Evolutionary conservation across 2,113 vertebrate genomes (phyloP), one percentile per base, ranked within the genome.

Genomic region (Pagrus major): DNA sequence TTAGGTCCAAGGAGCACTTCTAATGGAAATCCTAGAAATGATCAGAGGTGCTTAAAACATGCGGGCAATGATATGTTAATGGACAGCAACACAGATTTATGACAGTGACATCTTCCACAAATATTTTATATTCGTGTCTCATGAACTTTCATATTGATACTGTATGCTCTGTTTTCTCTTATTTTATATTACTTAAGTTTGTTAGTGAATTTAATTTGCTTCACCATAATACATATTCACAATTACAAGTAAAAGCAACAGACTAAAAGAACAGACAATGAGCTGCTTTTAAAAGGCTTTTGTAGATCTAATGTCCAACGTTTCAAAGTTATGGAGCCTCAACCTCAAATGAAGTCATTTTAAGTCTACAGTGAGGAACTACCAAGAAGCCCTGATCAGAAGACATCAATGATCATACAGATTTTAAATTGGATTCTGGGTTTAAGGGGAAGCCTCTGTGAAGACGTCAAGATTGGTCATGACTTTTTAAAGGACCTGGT

Each of bases 391-490:
- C 63, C 9, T 71, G 61, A 80, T 77, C 68, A 73, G 63, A 76
- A 61, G 66, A 55, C 66, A 67, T 35, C n/a, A 20, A 39, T 20
- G 54, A 81, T 81, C 61, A 68, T 55, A 67, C 59, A 49, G 59
- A 75, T 64, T 81, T 78, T 37, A 12, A 51, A 75, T 70, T 74
- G 69, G 55, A 61, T 72, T 23, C 9, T 56, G 41, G 42, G 23
- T 61, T 47, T 21, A 21, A 68, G 4, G 7, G 11, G 25, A 29
- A 23, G 59, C 42, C 59, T 1, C 12, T 59, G 21, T 35, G 18
- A 47, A 66, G 25, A 23, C 27, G 10, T 21, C 35, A 7, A 35
- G 41, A 37, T 18, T 65, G 12, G 60, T 66, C 3, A 54, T 33
- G 65, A 54, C 46, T 4, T 80, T 71, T 80, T 31, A 25, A 1